These are phyloP conservation scores for Pyrocoelia pectoralis DNA, from an alignment of 2,888 invertebrate genomes.

Conservation along the genomic window DNA sequence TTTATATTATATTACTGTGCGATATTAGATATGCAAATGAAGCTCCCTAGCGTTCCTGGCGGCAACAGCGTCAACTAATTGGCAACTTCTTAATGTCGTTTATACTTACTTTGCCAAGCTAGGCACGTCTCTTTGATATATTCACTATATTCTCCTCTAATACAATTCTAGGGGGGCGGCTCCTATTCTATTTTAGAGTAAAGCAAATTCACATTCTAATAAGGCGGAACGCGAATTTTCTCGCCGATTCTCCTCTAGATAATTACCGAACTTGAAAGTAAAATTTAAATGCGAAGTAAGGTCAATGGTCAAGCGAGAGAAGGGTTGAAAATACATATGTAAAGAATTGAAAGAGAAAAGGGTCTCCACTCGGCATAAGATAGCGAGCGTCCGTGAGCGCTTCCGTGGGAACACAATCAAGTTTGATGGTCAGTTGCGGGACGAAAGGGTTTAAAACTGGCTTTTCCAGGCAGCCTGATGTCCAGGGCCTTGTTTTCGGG, in stretches of 20 bases:
- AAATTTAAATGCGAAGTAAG: not conserved
- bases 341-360: conserved; percentile 23
- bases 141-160: conserved; percentile 57
- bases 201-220: conserved; percentile 41
- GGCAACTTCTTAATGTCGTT: conserved; percentile 63
- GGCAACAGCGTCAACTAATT: conserved; percentile 60
- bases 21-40: conserved; percentile 61
- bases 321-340: conserved; percentile 19
- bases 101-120: conserved; percentile 61
- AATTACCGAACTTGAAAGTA: not conserved
- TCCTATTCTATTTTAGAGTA: conserved; percentile 38
- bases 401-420: conserved; percentile 49
- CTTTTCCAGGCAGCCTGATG: conserved; percentile 32
- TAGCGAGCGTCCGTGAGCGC: conserved; percentile 38
- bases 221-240: conserved; percentile 22
- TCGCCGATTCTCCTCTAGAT: conserved; percentile 13
- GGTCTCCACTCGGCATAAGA: conserved; percentile 33
- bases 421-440: conserved; percentile 48
- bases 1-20: conserved; percentile 59
- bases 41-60: conserved; percentile 52
- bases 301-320: conserved; percentile 31
- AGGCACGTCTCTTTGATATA: conserved; percentile 61
- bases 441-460: conserved; percentile 36
- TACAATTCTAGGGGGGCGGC: conserved; percentile 50
- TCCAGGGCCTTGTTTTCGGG: conserved; percentile 30